Evolutionary conservation across 1,140 invertebrate species (phyloP), one percentile per base, ranked within the genome.

Genomic region (Drosophila sucinea): DNA sequence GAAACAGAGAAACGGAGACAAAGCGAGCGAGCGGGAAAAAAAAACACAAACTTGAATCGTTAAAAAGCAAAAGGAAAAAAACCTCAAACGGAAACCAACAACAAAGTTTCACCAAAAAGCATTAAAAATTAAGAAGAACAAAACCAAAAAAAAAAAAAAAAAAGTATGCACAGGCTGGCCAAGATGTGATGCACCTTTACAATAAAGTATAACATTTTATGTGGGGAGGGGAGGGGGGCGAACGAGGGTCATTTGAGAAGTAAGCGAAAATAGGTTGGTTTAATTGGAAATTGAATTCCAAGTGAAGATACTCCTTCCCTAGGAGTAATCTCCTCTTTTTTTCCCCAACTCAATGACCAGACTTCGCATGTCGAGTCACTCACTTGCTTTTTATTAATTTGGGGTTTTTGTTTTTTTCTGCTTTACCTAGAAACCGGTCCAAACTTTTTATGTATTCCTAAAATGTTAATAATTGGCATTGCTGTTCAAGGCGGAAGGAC

Each of bases 1-100:
- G 33, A 17, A 5, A 60, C 23, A 23, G 7, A 2, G 5, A 38
- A 38, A 4, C 8, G 17, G 2, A 29, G 8, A 35, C 5, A 38
- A 10, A 38, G 8, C 33, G 5, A 30, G 30, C 2, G 1, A 35
- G 33, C 6, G 6, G 4, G 55, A 77, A 81, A 69, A 69, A 65
- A 69, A 68, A 77, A 70, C 77, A 81, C 65, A 77, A 84, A 81
- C 78, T 84, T 84, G 81, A 84, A 81, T 78, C 78, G 74, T 84
- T 81, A 81, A 84, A 85, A 84, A 70, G 60, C 65, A 67, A 62
- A 60, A 74, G 73, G 62, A 11, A 33, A 5, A 67, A 62, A 40
- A 23, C 4, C 51, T 11, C 54, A 55, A 27, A 55, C 54, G 29
- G 2, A 51, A 55, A 27, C 6, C 63, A 60, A 55, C 57, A 61